A percentile compares a stretch with the other conserved stretches of the same genome.
Evolutionary conservation across 2,888 invertebrate genomes (phyloP).

Genomic region (Tuberolachnus salignus): DNA sequence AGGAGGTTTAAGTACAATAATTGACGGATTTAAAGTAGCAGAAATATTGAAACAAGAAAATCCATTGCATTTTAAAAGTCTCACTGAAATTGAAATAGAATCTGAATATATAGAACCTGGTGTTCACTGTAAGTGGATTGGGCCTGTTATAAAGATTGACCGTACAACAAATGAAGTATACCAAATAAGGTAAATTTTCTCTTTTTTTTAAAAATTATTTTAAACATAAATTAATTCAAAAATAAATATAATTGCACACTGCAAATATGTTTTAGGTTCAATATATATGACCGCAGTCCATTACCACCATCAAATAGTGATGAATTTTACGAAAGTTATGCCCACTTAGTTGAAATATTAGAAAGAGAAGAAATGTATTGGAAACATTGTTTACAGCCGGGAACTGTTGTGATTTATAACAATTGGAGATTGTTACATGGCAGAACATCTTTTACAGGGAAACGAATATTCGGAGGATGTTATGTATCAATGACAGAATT

Average conservation of each 20-base stretch:
- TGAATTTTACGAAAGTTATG: slow-evolving; percentile 70
- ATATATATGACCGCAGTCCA: slow-evolving; percentile 76
- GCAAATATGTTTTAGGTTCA: slow-evolving; percentile 66
- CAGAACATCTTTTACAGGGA: slow-evolving; percentile 72
- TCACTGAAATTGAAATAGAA: slow-evolving; percentile 68
- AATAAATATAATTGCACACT: neutral
- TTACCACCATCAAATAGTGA: slow-evolving; percentile 65
- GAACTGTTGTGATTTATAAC: slow-evolving; percentile 75
- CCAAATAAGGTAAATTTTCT: slow-evolving; percentile 68
- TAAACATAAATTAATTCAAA: neutral
- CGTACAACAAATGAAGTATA: slow-evolving; percentile 66
- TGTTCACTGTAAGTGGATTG: slow-evolving; percentile 67
- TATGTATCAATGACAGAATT: slow-evolving; percentile 77
- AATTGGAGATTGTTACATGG: slow-evolving; percentile 83
- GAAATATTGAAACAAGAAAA: slow-evolving; percentile 61
- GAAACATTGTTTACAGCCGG: slow-evolving; percentile 71
- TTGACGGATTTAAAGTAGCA: slow-evolving; percentile 75
- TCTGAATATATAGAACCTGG: slow-evolving; percentile 73
- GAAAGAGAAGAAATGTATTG: slow-evolving; percentile 66
- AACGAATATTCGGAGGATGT: slow-evolving; percentile 72
- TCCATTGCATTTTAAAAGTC: slow-evolving; percentile 68
- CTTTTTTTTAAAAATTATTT: neutral
- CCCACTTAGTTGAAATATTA: slow-evolving; percentile 66
- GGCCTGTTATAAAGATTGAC: slow-evolving; percentile 69
- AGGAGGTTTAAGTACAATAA: slow-evolving; percentile 77